Evolutionary conservation across 2,888 invertebrate genomes (phyloP).

Genomic region (Parnassius mnemosyne): DNA sequence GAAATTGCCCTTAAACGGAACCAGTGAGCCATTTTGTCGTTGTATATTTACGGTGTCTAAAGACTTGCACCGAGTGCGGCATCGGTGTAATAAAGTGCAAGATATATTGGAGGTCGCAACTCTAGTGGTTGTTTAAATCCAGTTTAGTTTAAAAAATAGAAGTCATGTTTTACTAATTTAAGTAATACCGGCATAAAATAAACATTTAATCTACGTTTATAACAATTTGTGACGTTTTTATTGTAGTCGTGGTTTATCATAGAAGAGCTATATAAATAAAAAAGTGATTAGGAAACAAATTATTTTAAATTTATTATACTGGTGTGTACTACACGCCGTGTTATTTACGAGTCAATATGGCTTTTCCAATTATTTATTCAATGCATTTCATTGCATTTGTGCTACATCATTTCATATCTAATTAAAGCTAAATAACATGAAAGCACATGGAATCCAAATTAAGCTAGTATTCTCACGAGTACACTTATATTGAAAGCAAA

Average conservation of each 20-base stretch:
- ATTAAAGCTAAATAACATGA: neutral
- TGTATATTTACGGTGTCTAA: constrained; percentile 70
- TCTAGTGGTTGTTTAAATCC: constrained; percentile 40
- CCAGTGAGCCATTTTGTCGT: constrained; percentile 73
- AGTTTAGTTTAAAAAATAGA: constrained; percentile 32
- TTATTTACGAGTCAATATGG: constrained; percentile 6
- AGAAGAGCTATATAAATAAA: neutral
- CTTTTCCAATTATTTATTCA: no score
- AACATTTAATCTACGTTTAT: constrained; percentile 11
- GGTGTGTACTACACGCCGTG: neutral
- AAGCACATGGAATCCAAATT: neutral
- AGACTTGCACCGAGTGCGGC: constrained; percentile 55
- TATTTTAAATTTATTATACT: neutral
- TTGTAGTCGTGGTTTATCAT: neutral
- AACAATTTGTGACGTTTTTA: constrained; percentile 12
- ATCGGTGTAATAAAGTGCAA: constrained; percentile 59
- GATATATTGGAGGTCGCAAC: constrained; percentile 54
- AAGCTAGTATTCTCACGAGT: constrained; percentile 1
- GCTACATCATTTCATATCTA: no score
- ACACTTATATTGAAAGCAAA: neutral
- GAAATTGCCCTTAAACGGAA: constrained; percentile 77
- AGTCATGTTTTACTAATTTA: constrained; percentile 32
- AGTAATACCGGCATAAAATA: constrained; percentile 15
- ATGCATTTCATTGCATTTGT: no score
- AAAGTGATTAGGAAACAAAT: constrained; percentile 2